These are phyloP conservation scores for Brachypteracias leptosomus DNA, from an alignment of 2,113 vertebrate genomes.

Conservation along the genomic window DNA sequence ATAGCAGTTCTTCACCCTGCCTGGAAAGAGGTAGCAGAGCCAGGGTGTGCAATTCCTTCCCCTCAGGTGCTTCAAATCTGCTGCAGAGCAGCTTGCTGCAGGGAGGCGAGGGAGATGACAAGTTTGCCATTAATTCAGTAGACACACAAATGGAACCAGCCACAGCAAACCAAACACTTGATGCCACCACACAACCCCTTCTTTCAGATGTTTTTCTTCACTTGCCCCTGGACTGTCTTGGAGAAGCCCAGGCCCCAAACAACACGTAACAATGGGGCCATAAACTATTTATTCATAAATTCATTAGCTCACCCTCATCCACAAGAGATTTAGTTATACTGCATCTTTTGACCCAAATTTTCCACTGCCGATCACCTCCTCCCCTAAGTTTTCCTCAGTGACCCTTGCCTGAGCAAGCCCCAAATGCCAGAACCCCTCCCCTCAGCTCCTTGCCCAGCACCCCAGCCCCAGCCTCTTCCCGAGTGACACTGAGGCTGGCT, in stretches of 20 bases:
- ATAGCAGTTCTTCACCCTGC: not conserved
- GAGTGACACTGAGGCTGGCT: not conserved
- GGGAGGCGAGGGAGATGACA: not conserved
- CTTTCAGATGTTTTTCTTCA: not conserved
- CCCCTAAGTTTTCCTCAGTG: accelerated
- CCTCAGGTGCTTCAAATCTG: not conserved
- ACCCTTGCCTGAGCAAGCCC: not conserved
- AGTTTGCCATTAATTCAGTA: not conserved
- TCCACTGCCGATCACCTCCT: not conserved
- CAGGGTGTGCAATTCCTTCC: not conserved
- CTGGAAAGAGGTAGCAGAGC: not conserved
- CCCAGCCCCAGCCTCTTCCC: not conserved
- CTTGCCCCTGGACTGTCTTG: not conserved
- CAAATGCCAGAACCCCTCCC: accelerated
- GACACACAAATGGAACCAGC: not conserved
- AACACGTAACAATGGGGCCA: not conserved
- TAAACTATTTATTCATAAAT: not conserved
- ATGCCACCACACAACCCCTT: not conserved
- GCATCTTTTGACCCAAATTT: not conserved
- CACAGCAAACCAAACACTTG: not conserved
- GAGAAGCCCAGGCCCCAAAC: not conserved
- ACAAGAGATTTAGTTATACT: not conserved
- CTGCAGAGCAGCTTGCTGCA: not conserved
- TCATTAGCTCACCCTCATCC: not conserved
- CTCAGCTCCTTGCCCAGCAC: not conserved